Base-by-base conservation (phyloP, 2,113 vertebrate genomes). In the Xiphias gladius region DNA sequence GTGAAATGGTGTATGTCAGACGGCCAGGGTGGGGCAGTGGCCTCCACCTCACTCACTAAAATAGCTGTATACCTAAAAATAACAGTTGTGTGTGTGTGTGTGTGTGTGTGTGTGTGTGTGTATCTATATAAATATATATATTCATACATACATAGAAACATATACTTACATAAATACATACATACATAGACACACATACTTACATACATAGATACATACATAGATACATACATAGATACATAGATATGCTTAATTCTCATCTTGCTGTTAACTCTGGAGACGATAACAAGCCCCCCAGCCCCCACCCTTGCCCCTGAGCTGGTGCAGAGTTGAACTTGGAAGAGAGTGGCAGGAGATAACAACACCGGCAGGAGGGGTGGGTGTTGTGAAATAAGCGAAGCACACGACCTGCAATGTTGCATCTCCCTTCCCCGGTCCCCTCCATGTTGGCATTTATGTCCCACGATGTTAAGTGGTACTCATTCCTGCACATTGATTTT, bases 51-150 rank as follows among this genome's bases (percentile, higher is more conserved):
- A n/a, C 82, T 87, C 58, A 46, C 26, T 10, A 55, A 92, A 88
- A 89, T 89, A 88, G 80, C 64, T 2, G 48, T 12, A n/a, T 75
- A 55, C 26, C 88, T 88, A 93, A 83, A 94, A 93, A 93, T 91
- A 94, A 75, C 73, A 30, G 66, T 43, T 7, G 5, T 26, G 2
- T 73, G 26, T 73, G 11, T 72, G 13, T 66, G 50, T 54, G 28
- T 30, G 19, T 46, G 32, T 35, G 32, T 35, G 32, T 35, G 32
- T 35, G 32, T 35, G 32, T 35, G 32, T 35, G 32, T 35, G 32
- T 35, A 6, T 35, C 3, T 35, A n/a, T n/a, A n/a, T n/a, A n/a
- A n/a, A n/a, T n/a, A n/a, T n/a, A n/a, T n/a, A n/a, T n/a, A n/a
- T n/a, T n/a, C n/a, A n/a, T n/a, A n/a, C n/a, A n/a, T n/a, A n/a